A percentile compares a stretch with the other conserved stretches of the same genome.
phyloP scores from a whole-genome alignment of 2,888 invertebrate species.

The Chorisops tibialis region DNA sequence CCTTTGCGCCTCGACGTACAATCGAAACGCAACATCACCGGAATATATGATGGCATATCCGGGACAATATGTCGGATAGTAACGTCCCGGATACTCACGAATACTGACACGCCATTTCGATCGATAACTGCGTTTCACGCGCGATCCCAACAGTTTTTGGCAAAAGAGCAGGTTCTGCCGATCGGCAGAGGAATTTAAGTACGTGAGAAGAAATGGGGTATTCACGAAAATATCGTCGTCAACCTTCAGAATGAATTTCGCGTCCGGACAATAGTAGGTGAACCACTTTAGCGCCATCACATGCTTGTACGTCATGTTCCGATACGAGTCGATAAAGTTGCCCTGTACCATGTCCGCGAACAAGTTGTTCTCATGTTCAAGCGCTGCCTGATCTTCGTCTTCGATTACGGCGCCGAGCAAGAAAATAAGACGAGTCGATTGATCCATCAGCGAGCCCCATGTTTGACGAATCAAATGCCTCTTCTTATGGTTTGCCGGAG shows the following conservation, averaged over 20 bases:
- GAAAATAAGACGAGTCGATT: constrained; percentile 62
- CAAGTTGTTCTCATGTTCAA: constrained; percentile 56
- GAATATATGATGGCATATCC: constrained; percentile 70
- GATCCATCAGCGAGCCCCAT: constrained; percentile 60
- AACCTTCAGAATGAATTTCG: constrained; percentile 67
- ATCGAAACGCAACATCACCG: constrained; percentile 58
- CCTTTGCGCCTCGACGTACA: constrained; percentile 60
- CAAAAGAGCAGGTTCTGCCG: constrained; percentile 63
- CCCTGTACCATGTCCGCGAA: constrained; percentile 74
- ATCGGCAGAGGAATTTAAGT: constrained; percentile 41
- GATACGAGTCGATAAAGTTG: constrained; percentile 70
- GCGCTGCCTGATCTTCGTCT: constrained; percentile 43
- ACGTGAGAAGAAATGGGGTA: constrained; percentile 59
- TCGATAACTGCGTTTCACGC: constrained; percentile 60
- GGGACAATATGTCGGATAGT: constrained; percentile 73
- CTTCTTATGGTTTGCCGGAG: constrained; percentile 62
- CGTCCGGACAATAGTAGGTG: constrained; percentile 64
- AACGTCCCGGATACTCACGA: constrained; percentile 60
- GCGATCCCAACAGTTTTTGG: constrained; percentile 53
- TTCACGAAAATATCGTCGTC: constrained; percentile 79
- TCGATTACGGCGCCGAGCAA: constrained; percentile 60
- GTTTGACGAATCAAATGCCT: constrained; percentile 68
- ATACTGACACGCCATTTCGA: constrained; percentile 76
- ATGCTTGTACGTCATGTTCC: constrained; percentile 82
- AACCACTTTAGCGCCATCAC: constrained; percentile 79